Conservation (phyloP, 1,140 invertebrate genomes). For the Drosophila busckii region DNA sequence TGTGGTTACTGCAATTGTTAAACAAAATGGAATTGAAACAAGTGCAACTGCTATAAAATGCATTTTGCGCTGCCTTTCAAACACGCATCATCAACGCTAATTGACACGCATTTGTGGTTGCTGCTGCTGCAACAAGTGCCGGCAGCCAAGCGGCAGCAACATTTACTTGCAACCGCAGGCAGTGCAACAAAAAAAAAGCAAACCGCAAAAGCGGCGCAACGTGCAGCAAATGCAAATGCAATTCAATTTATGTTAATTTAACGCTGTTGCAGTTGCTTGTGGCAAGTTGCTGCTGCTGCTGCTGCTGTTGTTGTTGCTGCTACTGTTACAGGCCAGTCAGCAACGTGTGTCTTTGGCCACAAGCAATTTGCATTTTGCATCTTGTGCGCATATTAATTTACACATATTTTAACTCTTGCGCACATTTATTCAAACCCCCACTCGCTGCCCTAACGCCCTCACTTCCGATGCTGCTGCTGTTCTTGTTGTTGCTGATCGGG, state of each 20-base stretch:
- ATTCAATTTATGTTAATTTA: conserved; percentile 79
- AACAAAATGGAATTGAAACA: conserved; percentile 66
- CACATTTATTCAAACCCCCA: conserved; percentile 58
- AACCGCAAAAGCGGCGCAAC: conserved; percentile 49
- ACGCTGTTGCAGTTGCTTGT: conserved; percentile 34
- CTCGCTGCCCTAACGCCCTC: not conserved
- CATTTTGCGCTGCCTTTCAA: conserved; percentile 58
- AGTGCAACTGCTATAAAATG: conserved; percentile 53
- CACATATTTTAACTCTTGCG: conserved; percentile 70
- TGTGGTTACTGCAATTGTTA: conserved; percentile 42
- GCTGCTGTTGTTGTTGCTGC: conserved; percentile 23
- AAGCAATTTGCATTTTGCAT: conserved; percentile 76
- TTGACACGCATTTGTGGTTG: conserved; percentile 66
- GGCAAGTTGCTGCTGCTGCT: conserved; percentile 22
- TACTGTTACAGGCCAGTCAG: too few relatives aligned
- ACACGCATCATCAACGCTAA: conserved; percentile 68
- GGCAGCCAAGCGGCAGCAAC: conserved; percentile 11
- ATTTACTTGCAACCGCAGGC: conserved; percentile 35
- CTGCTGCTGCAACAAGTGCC: conserved; percentile 28
- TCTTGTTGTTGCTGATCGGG: conserved; percentile 39
- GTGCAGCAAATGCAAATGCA: conserved; percentile 76
- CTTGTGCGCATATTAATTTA: conserved; percentile 77
- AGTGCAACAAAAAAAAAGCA: conserved; percentile 25
- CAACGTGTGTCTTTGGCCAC: conserved; percentile 73
- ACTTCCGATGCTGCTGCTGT: conserved; percentile 1